Conservation (phyloP, 2,888 invertebrate genomes). For the Cistogaster globosa region DNA sequence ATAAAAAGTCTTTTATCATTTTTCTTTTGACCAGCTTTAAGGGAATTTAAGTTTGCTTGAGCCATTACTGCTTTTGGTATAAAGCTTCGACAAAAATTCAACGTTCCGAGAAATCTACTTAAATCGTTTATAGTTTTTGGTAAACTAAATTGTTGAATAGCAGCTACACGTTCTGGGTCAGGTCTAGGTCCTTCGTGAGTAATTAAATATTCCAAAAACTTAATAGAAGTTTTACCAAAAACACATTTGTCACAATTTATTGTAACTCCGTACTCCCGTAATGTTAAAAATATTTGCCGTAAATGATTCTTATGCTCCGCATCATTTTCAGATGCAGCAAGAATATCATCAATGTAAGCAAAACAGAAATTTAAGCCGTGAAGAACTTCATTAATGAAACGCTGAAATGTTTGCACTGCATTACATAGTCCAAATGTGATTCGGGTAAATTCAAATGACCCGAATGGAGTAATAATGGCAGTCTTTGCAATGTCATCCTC, state of each 20-base stretch:
- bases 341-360: no score
- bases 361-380: no score
- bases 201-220: background rate
- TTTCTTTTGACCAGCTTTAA: no score
- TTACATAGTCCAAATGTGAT: background rate
- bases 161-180: slow-evolving; percentile 2
- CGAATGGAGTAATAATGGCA: background rate
- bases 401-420: no score
- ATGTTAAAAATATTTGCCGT: background rate
- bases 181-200: background rate
- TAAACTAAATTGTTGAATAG: background rate
- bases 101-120: no score
- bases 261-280: background rate
- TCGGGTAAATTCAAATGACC: background rate
- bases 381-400: no score
- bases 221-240: no score
- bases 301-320: background rate
- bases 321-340: background rate
- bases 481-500: background rate
- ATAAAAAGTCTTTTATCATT: no score
- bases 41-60: no score
- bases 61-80: background rate
- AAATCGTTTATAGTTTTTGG: no score
- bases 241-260: no score
- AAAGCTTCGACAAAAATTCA: no score